Evolutionary conservation across 1,140 invertebrate species (phyloP).

Genomic region (Chlorops oryzae): DNA sequence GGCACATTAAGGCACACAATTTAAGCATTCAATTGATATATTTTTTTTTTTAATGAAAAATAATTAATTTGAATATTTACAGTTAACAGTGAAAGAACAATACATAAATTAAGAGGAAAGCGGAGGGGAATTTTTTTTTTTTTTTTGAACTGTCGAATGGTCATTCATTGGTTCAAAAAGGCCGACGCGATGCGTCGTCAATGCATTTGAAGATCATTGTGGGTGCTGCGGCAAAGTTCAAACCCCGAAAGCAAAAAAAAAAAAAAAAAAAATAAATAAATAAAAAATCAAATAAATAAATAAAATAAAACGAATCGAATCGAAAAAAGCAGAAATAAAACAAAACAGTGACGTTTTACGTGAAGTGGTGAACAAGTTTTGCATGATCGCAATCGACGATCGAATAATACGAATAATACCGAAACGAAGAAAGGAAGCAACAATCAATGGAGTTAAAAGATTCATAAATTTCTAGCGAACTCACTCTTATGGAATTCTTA

Average conservation of each 20-base stretch:
- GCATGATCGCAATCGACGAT: conserved; percentile 1
- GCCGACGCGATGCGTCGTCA: too few species aligned
- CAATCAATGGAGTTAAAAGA: not conserved
- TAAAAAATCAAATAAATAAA: not conserved
- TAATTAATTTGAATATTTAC: too few species aligned
- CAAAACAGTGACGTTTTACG: not conserved
- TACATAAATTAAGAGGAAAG: too few species aligned
- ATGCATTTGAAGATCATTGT: too few species aligned
- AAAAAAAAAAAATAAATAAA: not conserved
- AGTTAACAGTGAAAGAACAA: too few species aligned
- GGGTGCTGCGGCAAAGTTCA: too few species aligned
- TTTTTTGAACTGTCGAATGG: too few species aligned
- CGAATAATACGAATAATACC: not conserved
- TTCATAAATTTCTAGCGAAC: conserved; percentile 8
- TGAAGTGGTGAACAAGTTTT: conserved; percentile 9
- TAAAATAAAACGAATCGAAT: not conserved
- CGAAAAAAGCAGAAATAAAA: conserved; percentile 4
- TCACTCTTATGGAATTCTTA: conserved; percentile 9
- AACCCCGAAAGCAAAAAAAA: conserved; percentile 3
- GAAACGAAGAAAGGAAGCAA: not conserved
- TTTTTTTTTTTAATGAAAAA: too few species aligned
- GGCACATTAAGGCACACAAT: too few species aligned
- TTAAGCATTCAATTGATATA: too few species aligned
- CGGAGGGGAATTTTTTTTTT: too few species aligned
- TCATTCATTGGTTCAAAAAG: too few species aligned